Conservation (phyloP, 2,113 vertebrate genomes). For the Pimephales promelas region DNA sequence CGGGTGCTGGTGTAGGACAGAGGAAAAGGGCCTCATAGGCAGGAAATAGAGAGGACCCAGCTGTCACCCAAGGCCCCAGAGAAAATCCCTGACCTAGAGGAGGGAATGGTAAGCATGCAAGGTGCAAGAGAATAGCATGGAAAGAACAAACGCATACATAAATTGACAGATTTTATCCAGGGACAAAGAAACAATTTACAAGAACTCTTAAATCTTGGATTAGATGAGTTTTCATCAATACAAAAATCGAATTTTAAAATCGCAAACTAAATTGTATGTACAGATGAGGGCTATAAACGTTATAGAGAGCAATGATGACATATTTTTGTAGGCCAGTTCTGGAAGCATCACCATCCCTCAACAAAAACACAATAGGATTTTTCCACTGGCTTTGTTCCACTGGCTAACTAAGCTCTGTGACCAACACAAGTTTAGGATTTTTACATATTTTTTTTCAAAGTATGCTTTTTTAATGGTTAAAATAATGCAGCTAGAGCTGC, state of each 20-base stretch:
- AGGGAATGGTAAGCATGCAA: conserved; percentile 73
- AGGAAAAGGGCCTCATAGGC: conserved; percentile 57
- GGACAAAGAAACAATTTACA: background rate
- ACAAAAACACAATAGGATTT: too few species aligned
- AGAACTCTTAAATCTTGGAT: background rate
- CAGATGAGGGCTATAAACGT: background rate
- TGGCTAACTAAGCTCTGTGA: too few species aligned
- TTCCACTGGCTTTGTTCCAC: too few species aligned
- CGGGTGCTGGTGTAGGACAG: conserved; percentile 21
- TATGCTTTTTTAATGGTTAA: background rate
- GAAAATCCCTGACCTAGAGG: conserved; percentile 81
- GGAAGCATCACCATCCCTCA: too few species aligned
- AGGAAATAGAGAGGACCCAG: conserved; percentile 72
- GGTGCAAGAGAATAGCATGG: conserved; percentile 45
- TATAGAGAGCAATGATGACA: background rate
- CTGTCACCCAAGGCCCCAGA: conserved; percentile 72
- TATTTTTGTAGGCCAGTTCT: background rate
- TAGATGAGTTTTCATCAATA: background rate
- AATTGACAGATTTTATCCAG: background rate
- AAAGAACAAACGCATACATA: conserved; percentile 37
- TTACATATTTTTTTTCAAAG: background rate
- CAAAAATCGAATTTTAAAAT: background rate
- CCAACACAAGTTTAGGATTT: too few species aligned
- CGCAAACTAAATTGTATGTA: background rate
- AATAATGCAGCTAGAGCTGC: background rate